Base-by-base conservation (phyloP, 2,888 invertebrate species). In the Epirrhoe alternata region DNA sequence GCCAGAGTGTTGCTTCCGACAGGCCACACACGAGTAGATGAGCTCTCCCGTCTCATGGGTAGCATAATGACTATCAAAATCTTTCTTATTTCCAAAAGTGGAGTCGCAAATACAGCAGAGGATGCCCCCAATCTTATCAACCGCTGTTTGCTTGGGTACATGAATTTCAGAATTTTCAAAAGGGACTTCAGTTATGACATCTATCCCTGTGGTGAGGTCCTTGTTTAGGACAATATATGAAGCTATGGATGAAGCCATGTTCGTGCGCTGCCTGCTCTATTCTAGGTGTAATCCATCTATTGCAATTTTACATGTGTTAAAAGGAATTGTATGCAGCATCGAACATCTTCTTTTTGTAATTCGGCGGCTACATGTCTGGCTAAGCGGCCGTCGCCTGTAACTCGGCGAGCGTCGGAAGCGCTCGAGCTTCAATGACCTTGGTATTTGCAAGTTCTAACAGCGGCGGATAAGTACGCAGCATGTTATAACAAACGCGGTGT, bases 11-110 rank as follows among this genome's bases (percentile, higher is more conserved):
- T 94, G 91, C 74, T 93, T 94, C 74, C 87, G 87, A 79, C 95
- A 95, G 68, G 89, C 89, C 6, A 94, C 93, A 79, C 95, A 95
- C 6, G 94, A 94, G 81, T 95, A 95, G 17, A 93, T 85, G 50
- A 89, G 85, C 4, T 83, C 82, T 7, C 66, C 75, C 24, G 75
- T 71, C 6, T 92, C 89, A 69, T 91, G 90, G 65, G 85, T 80
- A n/a, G 76, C 69, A 74, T 94, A 95, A 77, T 95, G 95, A 51
- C 77, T 84, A 70, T 95, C 94, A 79, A 91, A 95, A 56, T 92
- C 90, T 63, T 90, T 89, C 78, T 94, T 94, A 71, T 90, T 93
- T 49, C 87, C 83, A 77, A 92, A 94, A 65, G 89, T 92, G 70
- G 84, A 77, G 69, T 91, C 87, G 78, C 95, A 95, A 80, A 94